Evolutionary conservation across 2,113 vertebrate species (phyloP).

Genomic region (Regulus satrapa): DNA sequence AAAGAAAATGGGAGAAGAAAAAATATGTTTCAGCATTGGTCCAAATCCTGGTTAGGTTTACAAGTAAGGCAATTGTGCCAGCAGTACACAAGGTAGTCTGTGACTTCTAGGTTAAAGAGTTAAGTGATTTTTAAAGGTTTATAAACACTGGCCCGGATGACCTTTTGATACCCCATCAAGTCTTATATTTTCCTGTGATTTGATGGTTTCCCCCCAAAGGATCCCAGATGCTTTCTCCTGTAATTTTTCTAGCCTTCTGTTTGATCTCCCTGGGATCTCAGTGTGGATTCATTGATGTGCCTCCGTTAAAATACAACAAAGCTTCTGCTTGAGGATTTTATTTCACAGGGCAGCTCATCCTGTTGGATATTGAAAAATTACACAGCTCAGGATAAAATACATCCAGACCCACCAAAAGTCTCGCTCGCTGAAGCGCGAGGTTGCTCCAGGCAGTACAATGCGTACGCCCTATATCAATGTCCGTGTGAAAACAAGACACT

Average conservation of each 20-base stretch:
- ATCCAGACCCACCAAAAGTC: background rate
- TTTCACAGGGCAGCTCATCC: background rate
- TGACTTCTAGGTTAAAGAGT: background rate
- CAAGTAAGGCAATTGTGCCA: background rate
- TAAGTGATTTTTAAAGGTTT: background rate
- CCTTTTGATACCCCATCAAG: background rate
- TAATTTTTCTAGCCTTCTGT: background rate
- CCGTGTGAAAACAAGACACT: background rate
- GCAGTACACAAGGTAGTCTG: background rate
- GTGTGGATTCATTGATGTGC: background rate
- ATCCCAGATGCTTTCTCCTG: background rate
- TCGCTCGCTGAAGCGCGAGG: fast-evolving
- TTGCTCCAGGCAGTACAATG: background rate
- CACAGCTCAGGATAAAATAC: background rate
- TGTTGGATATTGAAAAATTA: background rate
- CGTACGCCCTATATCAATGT: background rate
- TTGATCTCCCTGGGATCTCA: background rate
- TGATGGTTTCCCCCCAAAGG: background rate
- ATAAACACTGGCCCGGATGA: background rate
- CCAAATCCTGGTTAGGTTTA: background rate
- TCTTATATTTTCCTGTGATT: background rate
- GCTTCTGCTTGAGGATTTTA: background rate
- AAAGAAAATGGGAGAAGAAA: background rate
- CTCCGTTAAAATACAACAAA: background rate
- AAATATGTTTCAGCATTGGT: background rate